phyloP scores from a whole-genome alignment of 1,140 invertebrate species.

The Drosophila arawakana region DNA sequence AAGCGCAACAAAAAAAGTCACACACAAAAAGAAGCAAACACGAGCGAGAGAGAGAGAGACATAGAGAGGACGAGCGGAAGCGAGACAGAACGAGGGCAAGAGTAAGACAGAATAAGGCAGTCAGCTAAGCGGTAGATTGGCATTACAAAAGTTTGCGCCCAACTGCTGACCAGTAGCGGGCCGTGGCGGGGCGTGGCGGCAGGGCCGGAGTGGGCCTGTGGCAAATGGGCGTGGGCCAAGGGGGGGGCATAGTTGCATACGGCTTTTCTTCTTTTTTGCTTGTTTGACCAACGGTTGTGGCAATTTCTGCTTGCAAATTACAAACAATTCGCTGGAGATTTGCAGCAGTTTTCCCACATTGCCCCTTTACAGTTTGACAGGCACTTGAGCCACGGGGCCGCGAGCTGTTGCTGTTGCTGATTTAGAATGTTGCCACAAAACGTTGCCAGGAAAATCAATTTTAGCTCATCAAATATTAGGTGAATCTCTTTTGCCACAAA shows the following conservation, averaged over 20 bases:
- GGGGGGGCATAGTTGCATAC: constrained; percentile 21
- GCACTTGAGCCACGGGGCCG: constrained; percentile 26
- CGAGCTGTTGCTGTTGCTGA: constrained; percentile 32
- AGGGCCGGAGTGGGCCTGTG: not conserved
- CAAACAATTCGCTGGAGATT: constrained; percentile 71
- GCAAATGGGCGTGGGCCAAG: not conserved
- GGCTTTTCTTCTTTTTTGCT: constrained; percentile 1
- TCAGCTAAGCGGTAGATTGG: constrained; percentile 71
- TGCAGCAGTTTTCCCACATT: constrained; percentile 2
- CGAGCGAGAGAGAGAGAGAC: constrained; percentile 2
- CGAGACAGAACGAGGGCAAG: not conserved
- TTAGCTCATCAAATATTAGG: not conserved
- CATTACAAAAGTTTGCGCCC: constrained; percentile 65
- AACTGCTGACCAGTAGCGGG: constrained; percentile 20
- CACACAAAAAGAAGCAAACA: constrained; percentile 22
- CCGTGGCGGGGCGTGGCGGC: no score
- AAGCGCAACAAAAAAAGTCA: constrained; percentile 54
- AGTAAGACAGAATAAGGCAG: constrained; percentile 9
- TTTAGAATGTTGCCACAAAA: constrained; percentile 5
- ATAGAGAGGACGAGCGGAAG: not conserved
- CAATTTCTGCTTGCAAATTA: constrained; percentile 68
- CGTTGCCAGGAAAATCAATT: constrained; percentile 6
- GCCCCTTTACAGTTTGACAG: constrained; percentile 37
- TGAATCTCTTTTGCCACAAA: constrained; percentile 19
- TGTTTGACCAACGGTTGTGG: constrained; percentile 36